Evolutionary conservation across 2,113 vertebrate genomes (phyloP).

Genomic region (Charadrius vociferus): DNA sequence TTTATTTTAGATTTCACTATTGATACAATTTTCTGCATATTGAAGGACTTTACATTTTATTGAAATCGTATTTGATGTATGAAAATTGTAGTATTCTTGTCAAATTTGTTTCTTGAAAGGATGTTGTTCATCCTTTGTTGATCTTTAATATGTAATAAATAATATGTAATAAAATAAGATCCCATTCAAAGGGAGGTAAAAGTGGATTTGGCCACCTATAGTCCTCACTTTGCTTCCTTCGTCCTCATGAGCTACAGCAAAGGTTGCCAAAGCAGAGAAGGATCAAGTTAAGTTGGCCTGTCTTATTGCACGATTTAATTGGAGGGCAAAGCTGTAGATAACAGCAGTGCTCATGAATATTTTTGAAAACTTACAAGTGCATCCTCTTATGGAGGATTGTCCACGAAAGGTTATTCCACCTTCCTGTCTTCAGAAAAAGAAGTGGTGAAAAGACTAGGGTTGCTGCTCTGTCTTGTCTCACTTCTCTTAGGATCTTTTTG

Average conservation of each 20-base stretch:
- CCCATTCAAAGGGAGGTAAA: not conserved
- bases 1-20: not conserved
- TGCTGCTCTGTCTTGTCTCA: not conserved
- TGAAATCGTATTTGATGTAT: not conserved
- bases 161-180: not conserved
- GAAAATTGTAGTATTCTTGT: not conserved
- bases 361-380: not conserved
- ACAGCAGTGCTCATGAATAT: fast-evolving
- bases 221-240: not conserved
- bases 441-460: not conserved
- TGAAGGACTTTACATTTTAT: fast-evolving
- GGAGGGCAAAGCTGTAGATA: not conserved
- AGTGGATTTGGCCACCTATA: not conserved
- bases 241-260: not conserved
- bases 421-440: not conserved
- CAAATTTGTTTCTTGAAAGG: not conserved
- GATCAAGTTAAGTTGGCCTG: no score
- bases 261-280: not conserved
- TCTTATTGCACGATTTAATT: fast-evolving
- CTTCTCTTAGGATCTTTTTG: not conserved
- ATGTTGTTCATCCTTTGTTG: not conserved
- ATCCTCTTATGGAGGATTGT: fast-evolving
- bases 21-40: not conserved
- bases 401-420: fast-evolving
- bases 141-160: not conserved